Base-by-base conservation (phyloP, 2,113 vertebrate genomes). In the Alligator mississippiensis region DNA sequence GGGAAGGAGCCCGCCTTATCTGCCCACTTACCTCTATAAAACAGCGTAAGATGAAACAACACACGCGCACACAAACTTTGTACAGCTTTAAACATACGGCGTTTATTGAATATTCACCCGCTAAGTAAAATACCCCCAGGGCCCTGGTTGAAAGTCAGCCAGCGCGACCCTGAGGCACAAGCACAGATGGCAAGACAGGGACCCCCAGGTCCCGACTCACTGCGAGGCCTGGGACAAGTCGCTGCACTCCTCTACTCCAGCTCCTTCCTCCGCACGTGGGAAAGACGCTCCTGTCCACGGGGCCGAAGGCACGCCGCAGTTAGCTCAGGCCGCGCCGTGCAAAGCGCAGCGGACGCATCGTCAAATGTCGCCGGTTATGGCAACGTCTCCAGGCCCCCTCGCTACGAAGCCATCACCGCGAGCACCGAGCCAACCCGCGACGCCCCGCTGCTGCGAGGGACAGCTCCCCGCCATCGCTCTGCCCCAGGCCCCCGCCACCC, bases 201-300 rank as follows among this genome's bases (percentile, higher is more conserved):
- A 63, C 64, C 47, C 47, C 47, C 47, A 87, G 25, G 24, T 61
- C 0, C 3, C 58, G 87, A 54, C 25, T 8, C 16, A 28, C 68
- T 55, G 38, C 13, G 63, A 58, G 27, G 79, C 87, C 60, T 82
- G 79, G 62, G 66, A 57, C 47, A 76, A 78, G 76, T 64, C 55
- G n/a, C 28, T 77, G 22, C 17, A 70, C 87, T 12, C 61, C 72
- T 61, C 72, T 34, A 21, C 10, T 90, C 24, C 34, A 74, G 57
- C 24, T 83, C 85, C 55, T 34, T 79, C 66, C 91, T 93, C 87
- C 89, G 81, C 88, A n/a, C 88, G 93, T 76, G 87, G 95, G 60
- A 81, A 77, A 38, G 70, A 74, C 3, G 13, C 34, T 14, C 70
- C 70, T 14, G 24, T 24, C 34, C 38, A 11, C 6, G 11, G 30